These are phyloP conservation scores for Bilobella aurantiaca DNA, from an alignment of 1,140 invertebrate species.

Conservation along the genomic window DNA sequence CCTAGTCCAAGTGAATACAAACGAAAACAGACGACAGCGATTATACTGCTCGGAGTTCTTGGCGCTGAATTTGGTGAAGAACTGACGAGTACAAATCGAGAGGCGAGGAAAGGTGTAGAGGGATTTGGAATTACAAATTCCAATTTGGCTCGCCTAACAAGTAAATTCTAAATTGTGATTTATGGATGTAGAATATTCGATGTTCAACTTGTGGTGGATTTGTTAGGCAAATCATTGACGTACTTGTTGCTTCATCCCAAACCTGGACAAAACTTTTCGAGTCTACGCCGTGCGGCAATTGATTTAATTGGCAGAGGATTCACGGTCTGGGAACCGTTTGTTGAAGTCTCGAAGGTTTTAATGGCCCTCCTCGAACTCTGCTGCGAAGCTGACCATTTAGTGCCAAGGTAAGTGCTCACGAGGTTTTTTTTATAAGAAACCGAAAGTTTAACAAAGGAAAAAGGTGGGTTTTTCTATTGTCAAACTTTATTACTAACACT, in stretches of 20 bases:
- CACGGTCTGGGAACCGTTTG: conserved; percentile 95
- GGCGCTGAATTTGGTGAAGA: conserved; percentile 92
- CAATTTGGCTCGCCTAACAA: conserved; percentile 79
- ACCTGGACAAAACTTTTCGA: conserved; percentile 52
- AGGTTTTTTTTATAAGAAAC: too few species aligned
- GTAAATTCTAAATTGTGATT: conserved; percentile 40
- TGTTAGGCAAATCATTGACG: conserved; percentile 68
- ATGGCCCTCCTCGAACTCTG: conserved; percentile 85
- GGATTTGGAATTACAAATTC: conserved; percentile 85
- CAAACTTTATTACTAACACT: too few species aligned
- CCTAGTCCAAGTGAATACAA: conserved; percentile 79
- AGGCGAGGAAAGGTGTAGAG: conserved; percentile 65
- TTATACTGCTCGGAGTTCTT: conserved; percentile 91
- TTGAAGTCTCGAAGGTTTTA: conserved; percentile 90
- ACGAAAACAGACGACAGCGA: conserved; percentile 90
- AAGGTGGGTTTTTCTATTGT: too few species aligned
- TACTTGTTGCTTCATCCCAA: conserved; percentile 78
- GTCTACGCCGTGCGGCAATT: conserved; percentile 84
- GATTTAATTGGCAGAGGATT: conserved; percentile 94
- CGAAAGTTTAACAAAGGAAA: too few species aligned
- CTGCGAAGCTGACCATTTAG: conserved; percentile 81
- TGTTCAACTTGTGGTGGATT: too few species aligned
- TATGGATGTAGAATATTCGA: too few species aligned
- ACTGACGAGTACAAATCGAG: conserved; percentile 35
- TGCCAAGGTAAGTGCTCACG: conserved; percentile 59